Percentiles rank a stretch among this genome's conserved stretches.
Evolutionary conservation across 2,888 invertebrate genomes (phyloP).

Genomic region (Celastrina argiolus): DNA sequence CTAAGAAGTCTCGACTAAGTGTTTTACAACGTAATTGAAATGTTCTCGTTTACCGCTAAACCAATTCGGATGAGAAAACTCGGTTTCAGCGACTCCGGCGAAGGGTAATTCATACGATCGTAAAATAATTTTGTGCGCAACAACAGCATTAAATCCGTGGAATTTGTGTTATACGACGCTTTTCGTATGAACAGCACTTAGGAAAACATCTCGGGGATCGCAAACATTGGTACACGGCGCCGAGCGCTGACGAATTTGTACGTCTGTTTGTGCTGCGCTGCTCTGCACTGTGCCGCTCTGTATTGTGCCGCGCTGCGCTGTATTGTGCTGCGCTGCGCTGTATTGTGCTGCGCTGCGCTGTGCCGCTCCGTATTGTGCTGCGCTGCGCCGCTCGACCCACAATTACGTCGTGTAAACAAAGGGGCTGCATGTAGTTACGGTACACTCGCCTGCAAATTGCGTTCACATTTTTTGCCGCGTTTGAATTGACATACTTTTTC

Average conservation of each 20-base stretch:
- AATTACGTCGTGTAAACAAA: conserved; percentile 9
- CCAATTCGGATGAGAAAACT: too few relatives aligned
- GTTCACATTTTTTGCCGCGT: not conserved
- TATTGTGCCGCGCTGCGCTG: not conserved
- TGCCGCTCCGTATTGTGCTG: too few relatives aligned
- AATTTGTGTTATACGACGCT: not conserved
- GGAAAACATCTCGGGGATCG: not conserved
- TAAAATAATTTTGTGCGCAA: too few relatives aligned
- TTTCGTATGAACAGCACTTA: not conserved
- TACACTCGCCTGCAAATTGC: not conserved
- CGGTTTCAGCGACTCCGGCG: too few relatives aligned
- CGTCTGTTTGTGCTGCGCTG: not conserved
- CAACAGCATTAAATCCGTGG: too few relatives aligned
- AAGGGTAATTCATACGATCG: too few relatives aligned
- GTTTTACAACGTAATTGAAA: too few relatives aligned
- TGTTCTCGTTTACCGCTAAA: too few relatives aligned
- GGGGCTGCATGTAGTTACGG: conserved; percentile 1
- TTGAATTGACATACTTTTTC: not conserved
- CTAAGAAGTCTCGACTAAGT: too few relatives aligned
- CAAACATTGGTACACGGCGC: not conserved
- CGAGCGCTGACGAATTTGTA: not conserved
- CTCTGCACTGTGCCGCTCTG: not conserved
- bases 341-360: not conserved
- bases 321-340: not conserved
- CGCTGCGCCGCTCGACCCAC: not conserved